Percentiles rank a stretch among this genome's conserved stretches.
Evolutionary conservation across 1,140 invertebrate genomes (phyloP).

Genomic region (Pseudomyrmex gracilis): DNA sequence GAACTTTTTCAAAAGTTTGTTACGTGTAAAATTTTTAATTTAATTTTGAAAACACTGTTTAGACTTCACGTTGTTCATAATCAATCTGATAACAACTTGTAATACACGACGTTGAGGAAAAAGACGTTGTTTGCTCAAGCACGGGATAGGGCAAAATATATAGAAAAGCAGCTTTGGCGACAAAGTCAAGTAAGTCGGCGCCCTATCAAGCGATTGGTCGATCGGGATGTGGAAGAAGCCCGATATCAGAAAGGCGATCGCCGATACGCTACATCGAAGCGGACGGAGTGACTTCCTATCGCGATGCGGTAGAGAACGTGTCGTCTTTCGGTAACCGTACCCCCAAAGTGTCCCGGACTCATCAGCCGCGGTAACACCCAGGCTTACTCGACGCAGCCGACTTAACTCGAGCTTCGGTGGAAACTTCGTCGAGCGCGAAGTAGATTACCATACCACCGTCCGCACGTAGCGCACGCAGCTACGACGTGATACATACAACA

Average conservation of each 20-base stretch:
- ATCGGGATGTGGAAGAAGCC: not conserved
- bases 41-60: too few species aligned
- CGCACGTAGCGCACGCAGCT: constrained; percentile 49
- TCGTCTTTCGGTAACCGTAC: constrained; percentile 60
- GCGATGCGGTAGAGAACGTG: constrained; percentile 25
- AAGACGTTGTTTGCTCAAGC: not conserved
- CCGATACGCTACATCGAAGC: not conserved
- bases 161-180: not conserved
- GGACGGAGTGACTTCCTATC: constrained; percentile 32
- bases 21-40: too few species aligned
- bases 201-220: not conserved
- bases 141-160: not conserved
- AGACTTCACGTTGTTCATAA: too few species aligned
- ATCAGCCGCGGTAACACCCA: constrained; percentile 69
- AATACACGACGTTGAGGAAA: not conserved
- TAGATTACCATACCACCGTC: constrained; percentile 66
- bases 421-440: constrained; percentile 63
- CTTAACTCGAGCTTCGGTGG: constrained; percentile 66
- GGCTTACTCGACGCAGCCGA: constrained; percentile 67
- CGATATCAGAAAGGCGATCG: not conserved
- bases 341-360: constrained; percentile 60
- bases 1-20: too few species aligned
- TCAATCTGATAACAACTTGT: constrained; percentile 8
- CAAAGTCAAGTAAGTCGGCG: not conserved
- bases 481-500: constrained; percentile 49